A percentile compares a stretch with the other conserved stretches of the same genome.
Evolutionary conservation across 2,888 invertebrate species (phyloP).

Genomic region (Conops quadrifasciatus): DNA sequence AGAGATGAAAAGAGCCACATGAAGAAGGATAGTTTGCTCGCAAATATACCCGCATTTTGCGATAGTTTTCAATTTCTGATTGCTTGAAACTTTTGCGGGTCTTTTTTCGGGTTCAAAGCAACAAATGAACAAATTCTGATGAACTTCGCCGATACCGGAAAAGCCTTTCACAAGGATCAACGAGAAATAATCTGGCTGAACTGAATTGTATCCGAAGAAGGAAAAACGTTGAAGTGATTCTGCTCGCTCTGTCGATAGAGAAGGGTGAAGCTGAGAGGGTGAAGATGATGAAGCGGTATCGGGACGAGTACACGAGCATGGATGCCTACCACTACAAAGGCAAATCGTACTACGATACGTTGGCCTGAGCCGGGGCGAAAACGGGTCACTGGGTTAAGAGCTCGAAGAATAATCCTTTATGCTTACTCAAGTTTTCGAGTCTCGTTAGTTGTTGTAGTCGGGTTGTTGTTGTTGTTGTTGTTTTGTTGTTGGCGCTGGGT

Average conservation of each 20-base stretch:
- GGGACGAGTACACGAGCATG: background rate
- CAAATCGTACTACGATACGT: background rate
- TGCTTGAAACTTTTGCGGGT: no score
- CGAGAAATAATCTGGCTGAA: background rate
- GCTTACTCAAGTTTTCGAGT: no score
- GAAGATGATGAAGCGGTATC: background rate
- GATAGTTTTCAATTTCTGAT: no score
- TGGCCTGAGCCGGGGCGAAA: background rate
- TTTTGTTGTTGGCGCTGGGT: background rate
- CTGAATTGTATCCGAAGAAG: background rate
- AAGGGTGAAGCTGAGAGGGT: background rate
- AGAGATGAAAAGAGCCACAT: no score
- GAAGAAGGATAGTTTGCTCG: no score
- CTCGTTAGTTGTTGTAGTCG: background rate
- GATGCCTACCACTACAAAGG: background rate
- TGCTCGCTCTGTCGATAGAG: background rate
- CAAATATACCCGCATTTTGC: no score
- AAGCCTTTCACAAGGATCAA: no score
- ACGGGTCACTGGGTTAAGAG: conserved; percentile 14
- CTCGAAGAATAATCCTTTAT: conserved; percentile 6
- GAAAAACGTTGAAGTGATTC: background rate
- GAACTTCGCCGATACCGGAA: no score
- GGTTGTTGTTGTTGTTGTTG: background rate
- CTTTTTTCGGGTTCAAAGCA: no score
- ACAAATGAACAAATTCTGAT: no score